Base-by-base conservation (phyloP, 2,888 invertebrate genomes). In the Thereva unica region DNA sequence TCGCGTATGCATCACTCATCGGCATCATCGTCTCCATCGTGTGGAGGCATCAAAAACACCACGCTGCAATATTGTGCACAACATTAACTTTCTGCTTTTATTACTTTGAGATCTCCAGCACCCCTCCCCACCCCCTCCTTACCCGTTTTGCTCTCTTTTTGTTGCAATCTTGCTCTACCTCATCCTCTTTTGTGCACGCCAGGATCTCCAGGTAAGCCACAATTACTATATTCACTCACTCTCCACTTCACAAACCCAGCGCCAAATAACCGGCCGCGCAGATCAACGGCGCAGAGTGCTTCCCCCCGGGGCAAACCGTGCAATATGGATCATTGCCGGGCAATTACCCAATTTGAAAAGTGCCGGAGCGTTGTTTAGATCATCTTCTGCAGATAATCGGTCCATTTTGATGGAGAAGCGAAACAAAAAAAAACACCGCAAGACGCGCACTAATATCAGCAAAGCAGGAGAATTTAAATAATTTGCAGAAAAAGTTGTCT, bases 301-400 rank as follows among this genome's bases (percentile, higher is more conserved):
- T 38, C 45, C 63, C 63, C 52, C 42, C 42, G 9, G 52, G 64
- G 42, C 52, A 64, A 64, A 64, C 64, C 64, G 64, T 64, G 64
- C 53, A 64, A 64, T 53, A 64, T 64, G 53, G 42, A 53, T 37
- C 53, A 64, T 64, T 64, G 61, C 50, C 40, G 44, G 44, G 44
- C 64, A 64, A 64, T 64, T 64, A 64, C 53, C 64, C 64, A 64
- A 64, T 64, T 64, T 64, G 7, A 34, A 44, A 64, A 64, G 53
- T 64, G 64, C 64, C 64, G 64, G 53, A 63, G 50, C 50, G 41
- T 50, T 63, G 41, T 50, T 61, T 57, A 57, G 44, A 57, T 57
- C 45, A 57, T 47, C 57, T 23, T 61, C 12, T 6, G 49, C n/a
- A 49, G 61, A 61, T 61, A 61, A 61, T 61, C 50, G 61, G 40